phyloP scores from a whole-genome alignment of 2,113 vertebrate species.

The Oryctolagus cuniculus region mOryCun1.1 NC_091451.1:37122001-37122500 shows the following conservation, averaged over 20 bases:
- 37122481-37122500: background rate
- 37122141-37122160: background rate
- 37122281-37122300: background rate
- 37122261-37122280: background rate
- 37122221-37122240: background rate
- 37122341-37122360: background rate
- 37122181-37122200: background rate
- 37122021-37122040: too few relatives aligned
- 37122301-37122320: background rate
- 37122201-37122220: background rate
- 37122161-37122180: background rate
- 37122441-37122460: background rate
- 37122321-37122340: constrained; percentile 5
- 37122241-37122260: background rate
- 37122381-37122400: background rate
- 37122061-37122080: too few relatives aligned
- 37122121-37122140: background rate
- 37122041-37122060: too few relatives aligned
- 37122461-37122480: background rate
- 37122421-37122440: constrained; percentile 9
- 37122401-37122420: background rate
- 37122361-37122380: background rate
- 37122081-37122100: too few relatives aligned
- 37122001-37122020: too few relatives aligned
- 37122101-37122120: too few relatives aligned